Evolutionary conservation across 2,113 vertebrate genomes (phyloP).

Genomic region (Bucco capensis): DNA sequence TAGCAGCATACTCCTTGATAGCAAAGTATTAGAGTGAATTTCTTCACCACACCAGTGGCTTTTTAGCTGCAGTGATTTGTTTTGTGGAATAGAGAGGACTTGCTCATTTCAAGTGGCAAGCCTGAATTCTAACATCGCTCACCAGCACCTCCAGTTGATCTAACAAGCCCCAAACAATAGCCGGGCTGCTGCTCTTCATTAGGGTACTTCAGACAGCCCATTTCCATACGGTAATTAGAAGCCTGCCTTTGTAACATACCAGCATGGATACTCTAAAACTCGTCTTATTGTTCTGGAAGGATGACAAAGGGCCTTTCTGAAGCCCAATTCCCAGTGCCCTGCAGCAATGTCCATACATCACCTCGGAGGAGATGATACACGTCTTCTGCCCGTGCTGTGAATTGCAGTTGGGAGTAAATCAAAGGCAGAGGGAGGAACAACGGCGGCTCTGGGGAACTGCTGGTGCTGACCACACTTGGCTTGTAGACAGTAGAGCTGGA

Average conservation of each 20-base stretch:
- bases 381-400: background rate
- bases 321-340: background rate
- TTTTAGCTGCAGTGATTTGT: background rate
- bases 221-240: background rate
- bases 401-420: background rate
- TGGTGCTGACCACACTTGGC: fast-evolving
- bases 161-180: background rate
- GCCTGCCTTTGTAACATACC: background rate
- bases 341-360: background rate
- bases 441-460: background rate
- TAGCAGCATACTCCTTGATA: background rate
- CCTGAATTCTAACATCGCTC: background rate
- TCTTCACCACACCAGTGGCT: background rate
- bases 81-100: background rate
- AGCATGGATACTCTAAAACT: background rate
- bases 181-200: background rate
- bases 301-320: background rate
- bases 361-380: background rate
- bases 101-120: background rate
- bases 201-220: background rate
- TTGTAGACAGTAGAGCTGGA: fast-evolving
- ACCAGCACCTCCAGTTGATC: background rate
- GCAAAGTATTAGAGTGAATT: background rate
- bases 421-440: background rate
- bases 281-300: background rate